Conservation (phyloP, 1,140 invertebrate species). For the Drusus annulatus region DNA sequence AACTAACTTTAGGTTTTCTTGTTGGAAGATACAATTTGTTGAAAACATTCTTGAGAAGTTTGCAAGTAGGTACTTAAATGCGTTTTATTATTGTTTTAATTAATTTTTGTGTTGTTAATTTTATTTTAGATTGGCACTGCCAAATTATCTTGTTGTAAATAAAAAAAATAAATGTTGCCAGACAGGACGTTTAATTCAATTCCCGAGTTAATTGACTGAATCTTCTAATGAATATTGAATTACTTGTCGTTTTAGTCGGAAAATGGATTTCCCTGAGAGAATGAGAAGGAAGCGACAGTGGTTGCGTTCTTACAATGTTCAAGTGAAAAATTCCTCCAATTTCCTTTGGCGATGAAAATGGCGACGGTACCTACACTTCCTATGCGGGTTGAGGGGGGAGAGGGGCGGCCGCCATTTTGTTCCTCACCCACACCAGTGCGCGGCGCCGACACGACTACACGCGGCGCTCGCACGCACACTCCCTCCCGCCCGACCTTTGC, state of each 20-base stretch:
- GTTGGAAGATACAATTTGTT: not conserved
- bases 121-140: too few species aligned
- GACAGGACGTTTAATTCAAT: too few species aligned
- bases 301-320: too few species aligned
- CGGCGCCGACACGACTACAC: not conserved
- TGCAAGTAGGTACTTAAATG: not conserved
- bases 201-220: too few species aligned
- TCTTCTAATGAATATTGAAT: too few species aligned
- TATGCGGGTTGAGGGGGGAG: not conserved
- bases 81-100: not conserved
- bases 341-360: constrained; percentile 16
- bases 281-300: too few species aligned
- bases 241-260: too few species aligned
- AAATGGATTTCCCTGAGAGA: too few species aligned
- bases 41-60: not conserved
- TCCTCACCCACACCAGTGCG: not conserved
- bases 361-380: constrained; percentile 15
- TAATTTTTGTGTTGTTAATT: too few species aligned
- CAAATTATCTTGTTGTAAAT: too few species aligned
- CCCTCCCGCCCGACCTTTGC: not conserved
- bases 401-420: constrained; percentile 41
- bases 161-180: too few species aligned
- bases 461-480: constrained; percentile 11
- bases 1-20: not conserved
- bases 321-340: not conserved